phyloP scores from a whole-genome alignment of 2,113 vertebrate genomes.

The Poecilia latipinna region DNA sequence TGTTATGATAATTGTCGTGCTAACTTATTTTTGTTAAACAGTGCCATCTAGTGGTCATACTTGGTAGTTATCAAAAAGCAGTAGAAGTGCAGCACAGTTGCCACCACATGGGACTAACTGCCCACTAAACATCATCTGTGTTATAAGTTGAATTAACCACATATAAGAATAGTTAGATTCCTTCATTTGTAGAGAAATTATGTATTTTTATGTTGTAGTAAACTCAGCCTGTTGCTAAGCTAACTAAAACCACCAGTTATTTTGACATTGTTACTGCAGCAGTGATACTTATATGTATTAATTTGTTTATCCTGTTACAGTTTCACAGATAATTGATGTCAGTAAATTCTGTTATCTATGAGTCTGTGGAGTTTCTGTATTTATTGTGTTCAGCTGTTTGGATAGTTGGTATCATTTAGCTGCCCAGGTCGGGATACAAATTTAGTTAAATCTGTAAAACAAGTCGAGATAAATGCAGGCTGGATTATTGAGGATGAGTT shows the following conservation, averaged over 20 bases:
- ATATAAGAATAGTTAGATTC: neutral
- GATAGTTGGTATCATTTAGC: neutral
- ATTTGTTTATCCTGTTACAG: neutral
- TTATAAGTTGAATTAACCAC: neutral
- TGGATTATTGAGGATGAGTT: too few relatives aligned
- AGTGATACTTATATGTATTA: neutral
- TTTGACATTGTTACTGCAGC: neutral
- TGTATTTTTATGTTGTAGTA: neutral
- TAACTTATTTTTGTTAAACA: neutral
- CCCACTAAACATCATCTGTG: neutral
- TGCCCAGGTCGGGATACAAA: neutral
- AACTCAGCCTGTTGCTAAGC: neutral
- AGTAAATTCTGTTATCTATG: neutral
- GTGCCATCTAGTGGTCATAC: neutral
- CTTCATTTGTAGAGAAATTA: neutral
- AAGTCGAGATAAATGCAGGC: too few relatives aligned
- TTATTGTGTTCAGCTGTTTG: neutral
- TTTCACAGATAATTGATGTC: neutral
- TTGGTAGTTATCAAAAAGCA: neutral
- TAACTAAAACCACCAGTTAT: neutral
- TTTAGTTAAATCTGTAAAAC: too few relatives aligned
- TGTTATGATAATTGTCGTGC: neutral
- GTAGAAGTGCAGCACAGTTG: neutral
- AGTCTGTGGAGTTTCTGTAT: neutral
- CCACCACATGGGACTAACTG: too few relatives aligned